These are phyloP conservation scores for Campoletis sonorensis DNA, from an alignment of 1,140 invertebrate genomes.

Conservation along the genomic window DNA sequence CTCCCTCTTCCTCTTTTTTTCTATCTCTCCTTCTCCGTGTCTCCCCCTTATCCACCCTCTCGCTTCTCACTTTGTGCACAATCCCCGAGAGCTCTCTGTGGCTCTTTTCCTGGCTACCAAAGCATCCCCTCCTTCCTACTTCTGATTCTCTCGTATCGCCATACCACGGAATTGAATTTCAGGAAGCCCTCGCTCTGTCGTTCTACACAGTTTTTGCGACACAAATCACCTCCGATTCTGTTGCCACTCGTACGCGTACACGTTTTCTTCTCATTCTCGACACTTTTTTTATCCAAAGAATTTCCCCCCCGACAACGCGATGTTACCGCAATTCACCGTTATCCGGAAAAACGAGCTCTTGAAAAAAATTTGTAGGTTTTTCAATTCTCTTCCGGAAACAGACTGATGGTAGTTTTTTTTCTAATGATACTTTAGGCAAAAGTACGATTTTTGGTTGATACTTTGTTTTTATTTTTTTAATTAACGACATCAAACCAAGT, in stretches of 20 bases:
- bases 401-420: neutral
- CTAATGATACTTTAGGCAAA: too few species aligned
- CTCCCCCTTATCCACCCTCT: neutral
- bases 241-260: neutral
- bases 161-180: constrained; percentile 39
- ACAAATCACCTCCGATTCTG: neutral
- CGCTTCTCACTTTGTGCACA: constrained; percentile 21
- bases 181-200: constrained; percentile 16
- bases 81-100: constrained; percentile 13
- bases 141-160: constrained; percentile 16
- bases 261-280: neutral
- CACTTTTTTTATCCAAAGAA: neutral
- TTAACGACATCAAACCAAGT: too few species aligned
- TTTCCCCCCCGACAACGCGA: neutral
- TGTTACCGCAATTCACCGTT: neutral
- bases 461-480: too few species aligned
- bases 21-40: neutral
- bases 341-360: neutral
- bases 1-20: neutral
- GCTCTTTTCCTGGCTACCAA: constrained; percentile 27
- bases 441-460: too few species aligned
- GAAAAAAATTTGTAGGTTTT: neutral
- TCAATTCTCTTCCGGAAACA: neutral
- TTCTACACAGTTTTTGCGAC: constrained; percentile 19
- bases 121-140: neutral